Conservation (phyloP, 2,113 vertebrate species). For the Arenaria interpres region DNA sequence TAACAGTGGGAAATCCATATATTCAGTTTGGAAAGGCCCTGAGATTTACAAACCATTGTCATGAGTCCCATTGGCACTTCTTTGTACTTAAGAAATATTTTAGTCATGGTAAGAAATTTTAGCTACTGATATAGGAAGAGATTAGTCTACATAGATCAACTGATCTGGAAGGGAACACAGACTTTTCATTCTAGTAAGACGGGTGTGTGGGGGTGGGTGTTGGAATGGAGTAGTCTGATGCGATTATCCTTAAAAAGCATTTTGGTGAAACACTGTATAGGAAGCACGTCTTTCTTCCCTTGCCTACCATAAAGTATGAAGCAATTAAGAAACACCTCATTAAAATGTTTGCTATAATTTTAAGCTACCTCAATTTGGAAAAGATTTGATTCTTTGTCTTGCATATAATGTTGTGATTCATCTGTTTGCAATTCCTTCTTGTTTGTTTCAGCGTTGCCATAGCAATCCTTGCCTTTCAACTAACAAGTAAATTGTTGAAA, state of each 20-base stretch:
- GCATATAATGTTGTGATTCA: constrained; percentile 48
- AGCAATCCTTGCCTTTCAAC: constrained; percentile 69
- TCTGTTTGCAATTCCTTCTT: constrained; percentile 48
- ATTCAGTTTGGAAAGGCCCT: background rate
- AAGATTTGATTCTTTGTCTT: constrained; percentile 58
- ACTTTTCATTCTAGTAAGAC: background rate
- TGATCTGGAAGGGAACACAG: background rate
- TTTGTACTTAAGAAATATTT: background rate
- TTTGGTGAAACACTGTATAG: background rate
- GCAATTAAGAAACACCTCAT: constrained; percentile 33
- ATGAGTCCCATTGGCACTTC: background rate
- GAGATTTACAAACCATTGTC: background rate
- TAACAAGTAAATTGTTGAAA: constrained; percentile 59
- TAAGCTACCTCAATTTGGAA: constrained; percentile 25
- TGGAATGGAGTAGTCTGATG: background rate
- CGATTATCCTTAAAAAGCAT: background rate
- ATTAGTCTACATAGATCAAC: background rate
- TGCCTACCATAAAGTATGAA: background rate
- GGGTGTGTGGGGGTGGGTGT: background rate
- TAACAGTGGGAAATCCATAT: background rate
- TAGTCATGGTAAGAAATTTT: background rate
- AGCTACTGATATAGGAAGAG: background rate
- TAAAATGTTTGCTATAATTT: constrained; percentile 61
- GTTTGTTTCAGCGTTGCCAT: constrained; percentile 69
- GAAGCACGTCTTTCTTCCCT: background rate